Evolutionary conservation across 2,797 vertebrate genomes (phyloP), one percentile per base, ranked within the genome.

Genomic region (Bothrops alternatus): DNA sequence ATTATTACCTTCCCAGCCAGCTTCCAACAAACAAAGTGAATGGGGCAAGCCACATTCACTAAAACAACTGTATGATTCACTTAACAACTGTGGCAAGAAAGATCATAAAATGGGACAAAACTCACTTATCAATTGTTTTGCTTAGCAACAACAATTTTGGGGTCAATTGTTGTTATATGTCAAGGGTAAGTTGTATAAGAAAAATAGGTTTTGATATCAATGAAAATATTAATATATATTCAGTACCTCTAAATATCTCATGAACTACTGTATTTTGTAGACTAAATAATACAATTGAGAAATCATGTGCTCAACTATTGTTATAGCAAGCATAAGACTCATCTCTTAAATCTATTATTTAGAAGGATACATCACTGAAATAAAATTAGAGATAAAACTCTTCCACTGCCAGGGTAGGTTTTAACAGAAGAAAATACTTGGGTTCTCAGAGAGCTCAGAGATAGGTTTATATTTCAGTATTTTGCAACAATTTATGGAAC

Each of bases 401-500:
- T 42, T 73, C n/a, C 73, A 82, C 42, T 6, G 58, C 6, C 50
- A 28, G 0, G 8, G 1, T 13, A 89, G 6, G 20, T 56, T 90
- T 88, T 89, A 56, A 86, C 26, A 90, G 42, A 20, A 16, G 55
- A 53, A 37, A 26, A 18, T 6, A 14, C 73, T 32, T 69, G 16
- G 65, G 86, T 55, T 26, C 11, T 63, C 61, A 63, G 60, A 61
- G 12, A n/a, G 63, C 63, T 65, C 28, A 65, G 65, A 3, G 13
- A 2, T 8, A 86, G n/a, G 32, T 28, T 90, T 47, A 47, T 10
- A 14, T 26, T 23, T 92, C 16, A 61, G 78, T n/a, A 37, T 57
- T 58, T 23, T 86, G 8, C 37, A 88, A 60, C 25, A 42, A 60
- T 85, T 12, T 4, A 85, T 6, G 60, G 37, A 93, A 97, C 98